Evolutionary conservation across 2,113 vertebrate species (phyloP), one percentile per base, ranked within the genome.

Genomic region (Coptodon bakossiorum): DNA sequence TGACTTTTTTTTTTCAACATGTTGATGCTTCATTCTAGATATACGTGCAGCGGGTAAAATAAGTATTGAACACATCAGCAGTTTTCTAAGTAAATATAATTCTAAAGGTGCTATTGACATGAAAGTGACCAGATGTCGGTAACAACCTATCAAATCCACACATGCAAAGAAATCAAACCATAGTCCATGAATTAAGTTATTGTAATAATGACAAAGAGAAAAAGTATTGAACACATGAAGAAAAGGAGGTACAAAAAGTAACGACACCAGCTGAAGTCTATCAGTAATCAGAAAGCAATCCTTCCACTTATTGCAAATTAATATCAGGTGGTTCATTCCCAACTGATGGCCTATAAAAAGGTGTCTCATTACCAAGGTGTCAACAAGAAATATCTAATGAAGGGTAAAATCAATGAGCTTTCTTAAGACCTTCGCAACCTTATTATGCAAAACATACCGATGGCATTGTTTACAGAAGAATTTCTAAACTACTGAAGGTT

Each of bases 371-470:
- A 38, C 61, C 1, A 66, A 66, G 19, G 34, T 38, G 61, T 66
- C 34, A 66, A 66, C 34, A 66, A 38, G 61, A 66, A 66, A 66
- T 19, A 38, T 22, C 19, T 13, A 38, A 38, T 66, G 61, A 38
- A 66, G 10, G 6, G 61, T 38, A 22, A 66, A 13, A 66, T 38
- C 61, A 38, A 22, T 66, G 34, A 66, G 61, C 10, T 66, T 66
- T 66, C 61, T 13, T 38, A 66, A 66, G 61, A 66, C 34, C 0
- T 0, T 22, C 1, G 0, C 61, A 66, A 0, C 34, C 6, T 66
- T 38, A 38, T 66, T 66, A 38, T 38, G 61, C 34, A 66, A 66
- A 66, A 66, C 34, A 66, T 22, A 66, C 61, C 0, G 3, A 22
- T 66, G 34, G 19, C 61, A 38, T 38, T 66, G 61, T 10, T 66